Percentiles rank a stretch among this genome's conserved stretches.
These are phyloP conservation scores for Orchesella flavescens DNA, from an alignment of 2,888 invertebrate genomes.

Conservation along the genomic window DNA sequence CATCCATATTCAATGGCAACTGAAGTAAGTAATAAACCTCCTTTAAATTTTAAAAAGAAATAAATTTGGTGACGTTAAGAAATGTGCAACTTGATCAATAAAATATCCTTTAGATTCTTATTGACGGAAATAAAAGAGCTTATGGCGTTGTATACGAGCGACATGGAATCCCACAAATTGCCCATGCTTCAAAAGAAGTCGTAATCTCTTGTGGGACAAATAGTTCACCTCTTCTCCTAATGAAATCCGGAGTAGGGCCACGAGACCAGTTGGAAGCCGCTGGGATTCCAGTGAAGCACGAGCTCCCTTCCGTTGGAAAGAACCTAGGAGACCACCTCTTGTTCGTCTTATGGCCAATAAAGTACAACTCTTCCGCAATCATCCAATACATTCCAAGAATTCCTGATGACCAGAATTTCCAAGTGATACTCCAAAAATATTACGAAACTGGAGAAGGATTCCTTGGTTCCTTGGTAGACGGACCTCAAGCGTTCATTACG, in stretches of 20 bases:
- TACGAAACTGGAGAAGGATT: neutral
- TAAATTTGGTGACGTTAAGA: too few relatives aligned
- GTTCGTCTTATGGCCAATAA: neutral
- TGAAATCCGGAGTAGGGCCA: constrained; percentile 22
- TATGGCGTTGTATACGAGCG: constrained; percentile 6
- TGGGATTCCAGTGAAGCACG: constrained; percentile 11
- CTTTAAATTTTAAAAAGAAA: too few relatives aligned
- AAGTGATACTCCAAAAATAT: neutral
- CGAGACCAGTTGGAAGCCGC: constrained; percentile 1
- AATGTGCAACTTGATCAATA: too few relatives aligned
- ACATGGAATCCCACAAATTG: constrained; percentile 60
- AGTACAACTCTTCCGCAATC: neutral
- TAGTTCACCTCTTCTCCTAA: neutral
- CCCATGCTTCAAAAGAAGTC: constrained; percentile 8
- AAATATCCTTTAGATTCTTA: neutral
- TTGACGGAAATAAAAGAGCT: neutral
- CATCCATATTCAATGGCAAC: constrained; percentile 37
- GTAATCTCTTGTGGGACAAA: neutral
- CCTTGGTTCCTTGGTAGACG: neutral
- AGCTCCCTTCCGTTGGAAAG: neutral
- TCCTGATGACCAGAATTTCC: neutral
- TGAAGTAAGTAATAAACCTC: too few relatives aligned
- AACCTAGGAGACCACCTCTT: neutral
- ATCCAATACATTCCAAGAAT: neutral
- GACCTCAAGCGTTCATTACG: constrained; percentile 12